Percentiles rank a stretch among this genome's conserved stretches.
phyloP scores from a whole-genome alignment of 2,888 invertebrate genomes.

The Meiosimyza decipiens region DNA sequence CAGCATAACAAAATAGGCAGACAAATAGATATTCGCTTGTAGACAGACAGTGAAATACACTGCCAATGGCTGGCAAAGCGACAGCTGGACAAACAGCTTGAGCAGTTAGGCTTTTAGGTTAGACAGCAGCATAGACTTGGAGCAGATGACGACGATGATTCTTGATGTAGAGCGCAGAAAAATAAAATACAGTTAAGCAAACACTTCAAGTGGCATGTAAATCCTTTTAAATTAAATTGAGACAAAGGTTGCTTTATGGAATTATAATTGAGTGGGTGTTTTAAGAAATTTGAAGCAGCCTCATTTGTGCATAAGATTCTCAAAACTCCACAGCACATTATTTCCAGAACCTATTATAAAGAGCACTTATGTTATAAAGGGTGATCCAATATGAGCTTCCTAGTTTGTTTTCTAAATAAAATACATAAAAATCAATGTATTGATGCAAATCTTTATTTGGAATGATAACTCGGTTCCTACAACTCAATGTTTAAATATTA shows the following conservation, averaged over 20 bases:
- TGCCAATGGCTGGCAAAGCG: not conserved
- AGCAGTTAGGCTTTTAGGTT: not conserved
- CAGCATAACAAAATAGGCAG: constrained; percentile 1
- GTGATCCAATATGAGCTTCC: no score
- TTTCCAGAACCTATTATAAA: no score
- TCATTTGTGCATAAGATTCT: no score
- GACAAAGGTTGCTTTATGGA: constrained; percentile 58
- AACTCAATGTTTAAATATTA: no score
- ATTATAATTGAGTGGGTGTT: constrained; percentile 54
- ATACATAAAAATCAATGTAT: no score
- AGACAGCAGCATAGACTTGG: not conserved
- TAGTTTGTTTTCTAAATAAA: no score
- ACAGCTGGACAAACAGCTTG: not conserved
- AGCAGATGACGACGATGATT: not conserved
- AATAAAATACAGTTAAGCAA: constrained; percentile 1
- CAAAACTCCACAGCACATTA: no score
- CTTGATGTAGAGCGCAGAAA: not conserved
- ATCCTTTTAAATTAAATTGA: constrained; percentile 62
- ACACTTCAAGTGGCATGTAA: constrained; percentile 56
- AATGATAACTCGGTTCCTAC: no score
- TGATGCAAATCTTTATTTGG: no score
- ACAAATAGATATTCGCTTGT: not conserved
- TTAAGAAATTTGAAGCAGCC: not conserved
- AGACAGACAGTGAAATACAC: not conserved
- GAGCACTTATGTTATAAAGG: no score